Conservation (phyloP, 2,888 invertebrate species). For the Microchrysa polita region DNA sequence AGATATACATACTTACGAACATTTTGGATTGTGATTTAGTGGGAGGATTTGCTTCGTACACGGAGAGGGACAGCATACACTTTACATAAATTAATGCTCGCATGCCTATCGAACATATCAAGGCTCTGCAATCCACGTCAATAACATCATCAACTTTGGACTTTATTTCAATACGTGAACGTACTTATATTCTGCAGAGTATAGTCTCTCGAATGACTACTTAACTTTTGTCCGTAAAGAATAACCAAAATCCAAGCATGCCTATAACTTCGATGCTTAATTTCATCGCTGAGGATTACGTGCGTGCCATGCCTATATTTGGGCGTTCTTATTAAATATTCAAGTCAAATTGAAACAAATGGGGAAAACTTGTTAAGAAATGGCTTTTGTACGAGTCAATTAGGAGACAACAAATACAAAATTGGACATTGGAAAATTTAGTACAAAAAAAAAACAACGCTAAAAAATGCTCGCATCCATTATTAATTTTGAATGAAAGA, state of each 20-base stretch:
- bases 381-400: conserved; percentile 46
- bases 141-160: conserved; percentile 14
- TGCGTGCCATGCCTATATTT: conserved; percentile 26
- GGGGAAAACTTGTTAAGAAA: conserved; percentile 35
- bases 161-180: neutral
- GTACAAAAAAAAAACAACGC: no score
- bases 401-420: neutral
- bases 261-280: conserved; percentile 42
- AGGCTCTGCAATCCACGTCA: neutral
- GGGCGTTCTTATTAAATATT: conserved; percentile 22
- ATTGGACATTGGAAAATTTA: no score
- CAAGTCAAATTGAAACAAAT: neutral
- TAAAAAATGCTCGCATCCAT: no score
- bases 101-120: conserved; percentile 40
- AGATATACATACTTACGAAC: neutral
- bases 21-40: conserved; percentile 31
- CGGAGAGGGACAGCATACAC: neutral
- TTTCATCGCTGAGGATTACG: conserved; percentile 28
- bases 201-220: neutral
- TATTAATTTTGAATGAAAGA: no score
- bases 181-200: neutral
- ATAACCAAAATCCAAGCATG: conserved; percentile 41
- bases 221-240: conserved; percentile 9
- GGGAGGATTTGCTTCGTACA: neutral
- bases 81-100: conserved; percentile 42